phyloP scores from a whole-genome alignment of 2,113 vertebrate species.

The Hirundichthys speculiger region DNA sequence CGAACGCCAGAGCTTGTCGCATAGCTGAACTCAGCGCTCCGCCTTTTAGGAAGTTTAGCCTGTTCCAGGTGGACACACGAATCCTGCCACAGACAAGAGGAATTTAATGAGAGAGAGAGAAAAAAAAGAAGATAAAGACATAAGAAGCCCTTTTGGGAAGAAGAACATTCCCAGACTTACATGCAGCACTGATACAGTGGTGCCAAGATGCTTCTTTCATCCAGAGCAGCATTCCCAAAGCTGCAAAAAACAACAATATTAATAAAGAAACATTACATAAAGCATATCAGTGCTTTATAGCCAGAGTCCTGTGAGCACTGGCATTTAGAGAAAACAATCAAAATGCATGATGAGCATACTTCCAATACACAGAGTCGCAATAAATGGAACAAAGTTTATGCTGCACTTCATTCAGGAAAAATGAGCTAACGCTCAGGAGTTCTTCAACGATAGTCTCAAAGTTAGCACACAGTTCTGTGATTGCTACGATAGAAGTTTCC shows the following conservation, averaged over 20 bases:
- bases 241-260: slow-evolving; percentile 68
- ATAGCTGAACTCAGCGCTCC: slow-evolving; percentile 90
- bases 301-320: not conserved
- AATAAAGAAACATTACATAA: slow-evolving; percentile 12
- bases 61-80: slow-evolving; percentile 96
- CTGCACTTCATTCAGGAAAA: too few relatives aligned
- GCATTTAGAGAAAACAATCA: too few relatives aligned
- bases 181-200: slow-evolving; percentile 99
- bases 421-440: too few relatives aligned
- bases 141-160: not conserved
- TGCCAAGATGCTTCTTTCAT: slow-evolving; percentile 97
- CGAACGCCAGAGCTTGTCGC: slow-evolving; percentile 88
- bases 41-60: slow-evolving; percentile 89
- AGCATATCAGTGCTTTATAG: not conserved
- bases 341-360: too few relatives aligned
- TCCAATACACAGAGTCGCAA: too few relatives aligned
- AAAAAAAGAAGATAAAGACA: not conserved
- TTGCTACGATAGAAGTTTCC: too few relatives aligned
- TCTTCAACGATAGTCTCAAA: too few relatives aligned
- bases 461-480: too few relatives aligned
- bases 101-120: not conserved
- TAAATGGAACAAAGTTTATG: too few relatives aligned
- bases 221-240: slow-evolving; percentile 94
- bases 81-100: slow-evolving; percentile 79
- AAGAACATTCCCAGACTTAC: slow-evolving; percentile 79